phyloP scores from a whole-genome alignment of 2,113 vertebrate species.

The Heterotis niloticus region DNA sequence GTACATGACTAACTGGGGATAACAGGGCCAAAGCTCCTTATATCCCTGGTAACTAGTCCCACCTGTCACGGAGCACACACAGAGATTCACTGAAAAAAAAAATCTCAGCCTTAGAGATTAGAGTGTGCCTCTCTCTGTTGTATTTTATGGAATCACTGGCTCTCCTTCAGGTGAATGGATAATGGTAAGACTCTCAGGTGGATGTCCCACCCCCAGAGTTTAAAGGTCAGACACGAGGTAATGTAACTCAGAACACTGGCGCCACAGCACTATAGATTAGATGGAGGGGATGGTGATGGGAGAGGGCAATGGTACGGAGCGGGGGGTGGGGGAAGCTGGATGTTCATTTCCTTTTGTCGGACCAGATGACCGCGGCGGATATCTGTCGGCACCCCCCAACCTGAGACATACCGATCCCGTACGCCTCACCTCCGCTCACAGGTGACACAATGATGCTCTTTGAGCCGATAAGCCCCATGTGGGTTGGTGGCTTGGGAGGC shows the following conservation, averaged over 20 bases:
- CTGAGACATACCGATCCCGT: not conserved
- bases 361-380: conserved; percentile 7
- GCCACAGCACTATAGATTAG: not conserved
- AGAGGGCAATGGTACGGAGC: not conserved
- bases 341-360: conserved; percentile 7
- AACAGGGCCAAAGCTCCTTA: not conserved
- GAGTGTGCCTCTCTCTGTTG: not conserved
- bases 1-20: not conserved
- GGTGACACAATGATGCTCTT: conserved; percentile 20
- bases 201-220: not conserved
- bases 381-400: not conserved
- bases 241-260: conserved; percentile 2
- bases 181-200: not conserved
- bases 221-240: conserved; percentile 1
- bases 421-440: not conserved
- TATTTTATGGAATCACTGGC: too few species aligned
- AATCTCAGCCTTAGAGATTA: not conserved
- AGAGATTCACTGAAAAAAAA: too few species aligned
- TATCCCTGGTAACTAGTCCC: not conserved
- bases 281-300: not conserved
- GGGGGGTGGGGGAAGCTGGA: not conserved
- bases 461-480: not conserved
- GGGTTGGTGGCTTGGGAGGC: not conserved
- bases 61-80: too few species aligned
- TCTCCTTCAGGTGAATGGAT: too few species aligned